A percentile compares a stretch with the other conserved stretches of the same genome.
phyloP scores from a whole-genome alignment of 2,113 vertebrate genomes.

The Asarcornis scutulata region DNA sequence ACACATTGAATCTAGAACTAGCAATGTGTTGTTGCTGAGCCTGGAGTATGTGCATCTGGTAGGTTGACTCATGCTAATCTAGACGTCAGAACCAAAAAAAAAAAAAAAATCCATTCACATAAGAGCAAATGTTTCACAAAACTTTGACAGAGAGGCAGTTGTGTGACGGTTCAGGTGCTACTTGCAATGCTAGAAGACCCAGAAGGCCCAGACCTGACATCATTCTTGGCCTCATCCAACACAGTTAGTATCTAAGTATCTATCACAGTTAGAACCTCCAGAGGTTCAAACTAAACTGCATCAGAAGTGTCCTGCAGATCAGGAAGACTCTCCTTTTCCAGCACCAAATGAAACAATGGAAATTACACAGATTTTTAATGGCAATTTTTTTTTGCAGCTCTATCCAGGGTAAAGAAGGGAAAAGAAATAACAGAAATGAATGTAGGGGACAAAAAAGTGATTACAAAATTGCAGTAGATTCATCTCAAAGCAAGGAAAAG shows the following conservation, averaged over 20 bases:
- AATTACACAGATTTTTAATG: neutral
- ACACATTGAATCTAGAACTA: neutral
- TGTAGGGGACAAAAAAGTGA: neutral
- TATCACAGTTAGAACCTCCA: neutral
- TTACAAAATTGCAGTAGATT: neutral
- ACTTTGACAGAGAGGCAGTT: neutral
- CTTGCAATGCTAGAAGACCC: neutral
- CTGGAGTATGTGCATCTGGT: neutral
- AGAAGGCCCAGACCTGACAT: neutral
- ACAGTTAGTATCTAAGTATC: neutral
- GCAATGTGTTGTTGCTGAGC: neutral
- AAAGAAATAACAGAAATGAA: neutral
- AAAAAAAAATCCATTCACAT: neutral
- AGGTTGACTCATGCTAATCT: neutral
- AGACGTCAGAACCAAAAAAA: neutral
- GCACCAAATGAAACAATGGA: neutral
- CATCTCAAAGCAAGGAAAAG: neutral
- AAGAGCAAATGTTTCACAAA: neutral
- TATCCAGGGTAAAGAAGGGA: neutral
- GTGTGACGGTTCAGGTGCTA: neutral
- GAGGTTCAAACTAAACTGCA: neutral
- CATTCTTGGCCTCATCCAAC: neutral
- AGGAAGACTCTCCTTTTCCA: neutral
- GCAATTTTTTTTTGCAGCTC: neutral
- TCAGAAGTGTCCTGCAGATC: neutral